Conservation (phyloP, 2,797 vertebrate species). For the Erethizon dorsatum region DNA sequence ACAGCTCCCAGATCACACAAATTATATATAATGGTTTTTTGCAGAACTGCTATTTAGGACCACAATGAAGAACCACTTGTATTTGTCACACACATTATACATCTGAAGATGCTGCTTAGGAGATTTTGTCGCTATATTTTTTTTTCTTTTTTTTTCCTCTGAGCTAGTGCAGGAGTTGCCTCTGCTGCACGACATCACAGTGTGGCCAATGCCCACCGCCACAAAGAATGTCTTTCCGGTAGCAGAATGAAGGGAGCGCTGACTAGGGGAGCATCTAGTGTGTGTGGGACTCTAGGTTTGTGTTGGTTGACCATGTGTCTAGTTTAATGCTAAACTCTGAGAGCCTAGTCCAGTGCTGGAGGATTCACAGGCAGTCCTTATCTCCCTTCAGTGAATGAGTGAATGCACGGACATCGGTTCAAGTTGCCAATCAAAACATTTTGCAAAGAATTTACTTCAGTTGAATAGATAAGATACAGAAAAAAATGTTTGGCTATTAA, state of each 20-base stretch:
- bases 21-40: background rate
- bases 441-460: constrained; percentile 10
- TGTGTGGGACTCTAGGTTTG: background rate
- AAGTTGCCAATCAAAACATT: background rate
- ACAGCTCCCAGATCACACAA: constrained; percentile 13
- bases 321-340: background rate
- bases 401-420: background rate
- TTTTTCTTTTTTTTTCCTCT: background rate
- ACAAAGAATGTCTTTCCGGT: background rate
- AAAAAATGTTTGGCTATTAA: background rate
- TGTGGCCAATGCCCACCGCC: background rate
- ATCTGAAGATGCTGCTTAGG: background rate
- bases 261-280: background rate
- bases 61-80: constrained; percentile 10
- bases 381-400: background rate
- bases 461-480: background rate
- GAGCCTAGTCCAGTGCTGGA: background rate
- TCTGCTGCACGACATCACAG: background rate
- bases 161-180: background rate
- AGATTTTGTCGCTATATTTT: background rate
- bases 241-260: background rate
- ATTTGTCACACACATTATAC: background rate
- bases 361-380: background rate
- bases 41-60: background rate
- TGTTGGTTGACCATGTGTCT: background rate